phyloP scores from a whole-genome alignment of 2,113 vertebrate species.

The Pterocles burchelli region DNA sequence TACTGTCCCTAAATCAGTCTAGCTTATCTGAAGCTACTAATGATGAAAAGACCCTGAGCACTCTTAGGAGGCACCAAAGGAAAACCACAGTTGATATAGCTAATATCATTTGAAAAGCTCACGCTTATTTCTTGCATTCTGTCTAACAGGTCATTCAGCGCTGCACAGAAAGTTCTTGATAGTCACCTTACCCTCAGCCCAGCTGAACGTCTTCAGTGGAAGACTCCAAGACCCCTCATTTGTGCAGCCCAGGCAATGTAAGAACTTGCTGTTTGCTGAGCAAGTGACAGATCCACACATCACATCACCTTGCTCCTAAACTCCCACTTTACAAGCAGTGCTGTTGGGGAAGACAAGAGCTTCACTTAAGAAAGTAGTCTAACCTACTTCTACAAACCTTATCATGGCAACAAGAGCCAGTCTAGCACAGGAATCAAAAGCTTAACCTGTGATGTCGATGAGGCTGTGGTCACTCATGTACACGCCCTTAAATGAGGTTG shows the following conservation, averaged over 20 bases:
- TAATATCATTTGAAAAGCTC: not conserved
- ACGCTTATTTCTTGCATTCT: fast-evolving
- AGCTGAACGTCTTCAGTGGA: not conserved
- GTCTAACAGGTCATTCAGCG: no score
- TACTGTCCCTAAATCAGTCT: not conserved
- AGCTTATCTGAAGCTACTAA: not conserved
- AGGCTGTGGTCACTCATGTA: fast-evolving
- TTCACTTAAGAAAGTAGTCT: no score
- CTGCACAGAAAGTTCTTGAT: not conserved
- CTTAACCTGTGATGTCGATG: fast-evolving
- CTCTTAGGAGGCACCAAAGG: not conserved
- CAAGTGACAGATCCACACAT: not conserved
- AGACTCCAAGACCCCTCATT: fast-evolving
- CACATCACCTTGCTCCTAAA: not conserved
- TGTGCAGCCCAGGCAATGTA: not conserved
- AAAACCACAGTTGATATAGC: not conserved
- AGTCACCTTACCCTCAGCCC: not conserved
- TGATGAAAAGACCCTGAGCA: not conserved
- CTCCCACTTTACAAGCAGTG: not conserved
- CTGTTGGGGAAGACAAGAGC: not conserved
- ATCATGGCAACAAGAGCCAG: not conserved
- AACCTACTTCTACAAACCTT: not conserved
- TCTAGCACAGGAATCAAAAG: not conserved
- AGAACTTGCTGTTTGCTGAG: not conserved
- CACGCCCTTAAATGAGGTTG: not conserved